Evolutionary conservation across 2,113 vertebrate genomes (phyloP), one percentile per base, ranked within the genome.

Genomic region (Lampris megalopsis): DNA sequence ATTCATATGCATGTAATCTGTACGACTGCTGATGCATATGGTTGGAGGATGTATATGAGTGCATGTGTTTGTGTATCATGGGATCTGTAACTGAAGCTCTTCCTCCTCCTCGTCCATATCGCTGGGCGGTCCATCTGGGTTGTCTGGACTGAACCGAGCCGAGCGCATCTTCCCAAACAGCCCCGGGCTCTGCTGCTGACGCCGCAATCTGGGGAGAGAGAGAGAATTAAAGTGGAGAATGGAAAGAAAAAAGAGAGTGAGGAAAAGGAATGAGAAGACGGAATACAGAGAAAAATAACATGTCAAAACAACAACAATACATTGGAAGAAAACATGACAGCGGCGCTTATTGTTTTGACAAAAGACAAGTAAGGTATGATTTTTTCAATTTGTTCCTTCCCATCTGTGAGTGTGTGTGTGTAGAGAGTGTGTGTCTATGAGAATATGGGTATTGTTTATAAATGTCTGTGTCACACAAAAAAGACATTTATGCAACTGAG

Each of bases 71-170:
- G 11, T 56, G 57, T 61, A 78, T 94, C 86, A 98, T 54, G 97
- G 94, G 86, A 97, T 97, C 90, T 99, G 97, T 60, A 99, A 95
- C 90, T 97, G 96, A 72, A 97, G 93, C 77, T 97, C 94, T 56
- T 97, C 96, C 0, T 98, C 96, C 45, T 98, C 97, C 0, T 98
- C 97, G 0, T 99, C 97, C 1, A 94, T 79, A 85, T 98, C 97
- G 0, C 97, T 98, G 82, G 91, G 88, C 1, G 94, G 93, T 0
- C 95, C 96, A 0, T 95, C 95, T 0, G 94, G 53, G 4, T 96
- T 96, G 0, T 98, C 97, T 0, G 95, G 74, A 58, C 94, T 83
- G 8, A 98, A 99, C 42, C 96, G 96, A 35, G 96, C 2, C 0
- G 95, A 91, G 52, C 96, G 94, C 77, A 98, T 97, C 91, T 98